Percentiles rank a stretch among this genome's conserved stretches.
Evolutionary conservation across 1,140 invertebrate species (phyloP).

Genomic region (Neodiprion lecontei): DNA sequence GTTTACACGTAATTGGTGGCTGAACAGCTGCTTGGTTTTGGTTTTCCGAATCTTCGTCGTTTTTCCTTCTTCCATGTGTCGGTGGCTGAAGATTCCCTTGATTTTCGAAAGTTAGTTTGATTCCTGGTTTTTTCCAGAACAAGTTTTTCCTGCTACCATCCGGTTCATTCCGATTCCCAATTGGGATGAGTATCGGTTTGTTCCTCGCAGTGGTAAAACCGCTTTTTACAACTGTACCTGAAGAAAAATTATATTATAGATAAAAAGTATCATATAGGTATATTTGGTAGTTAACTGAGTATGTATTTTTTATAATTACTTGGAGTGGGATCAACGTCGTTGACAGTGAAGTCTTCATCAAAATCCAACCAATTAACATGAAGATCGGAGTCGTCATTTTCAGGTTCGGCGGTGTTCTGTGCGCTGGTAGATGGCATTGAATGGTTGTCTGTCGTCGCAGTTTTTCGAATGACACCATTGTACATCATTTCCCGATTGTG

Average conservation of each 20-base stretch:
- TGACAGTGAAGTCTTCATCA: conserved; percentile 11
- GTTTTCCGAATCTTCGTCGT: conserved; percentile 20
- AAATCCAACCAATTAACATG: conserved; percentile 18
- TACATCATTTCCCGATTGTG: conserved; percentile 23
- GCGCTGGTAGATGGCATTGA: neutral
- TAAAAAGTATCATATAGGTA: conserved; percentile 18
- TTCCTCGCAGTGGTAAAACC: conserved; percentile 20
- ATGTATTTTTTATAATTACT: conserved; percentile 18
- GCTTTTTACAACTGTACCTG: neutral
- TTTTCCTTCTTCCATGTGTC: conserved; percentile 15
- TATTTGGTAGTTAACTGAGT: conserved; percentile 13
- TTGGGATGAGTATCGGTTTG: conserved; percentile 17
- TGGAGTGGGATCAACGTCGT: conserved; percentile 10
- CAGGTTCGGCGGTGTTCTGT: conserved; percentile 8
- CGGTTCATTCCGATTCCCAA: conserved; percentile 9
- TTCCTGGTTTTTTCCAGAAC: conserved; percentile 18
- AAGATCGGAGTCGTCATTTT: conserved; percentile 13
- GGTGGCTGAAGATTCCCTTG: conserved; percentile 12
- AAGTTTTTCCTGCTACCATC: conserved; percentile 17
- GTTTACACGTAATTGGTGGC: neutral
- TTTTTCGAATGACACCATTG: conserved; percentile 21
- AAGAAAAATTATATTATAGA: conserved; percentile 21
- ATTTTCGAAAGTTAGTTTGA: conserved; percentile 15
- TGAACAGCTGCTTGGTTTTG: conserved; percentile 19
- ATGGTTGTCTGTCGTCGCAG: conserved; percentile 10